Percentiles rank a stretch among this genome's conserved stretches.
Conservation (phyloP, 2,113 vertebrate genomes). For the Passer montanus region DNA sequence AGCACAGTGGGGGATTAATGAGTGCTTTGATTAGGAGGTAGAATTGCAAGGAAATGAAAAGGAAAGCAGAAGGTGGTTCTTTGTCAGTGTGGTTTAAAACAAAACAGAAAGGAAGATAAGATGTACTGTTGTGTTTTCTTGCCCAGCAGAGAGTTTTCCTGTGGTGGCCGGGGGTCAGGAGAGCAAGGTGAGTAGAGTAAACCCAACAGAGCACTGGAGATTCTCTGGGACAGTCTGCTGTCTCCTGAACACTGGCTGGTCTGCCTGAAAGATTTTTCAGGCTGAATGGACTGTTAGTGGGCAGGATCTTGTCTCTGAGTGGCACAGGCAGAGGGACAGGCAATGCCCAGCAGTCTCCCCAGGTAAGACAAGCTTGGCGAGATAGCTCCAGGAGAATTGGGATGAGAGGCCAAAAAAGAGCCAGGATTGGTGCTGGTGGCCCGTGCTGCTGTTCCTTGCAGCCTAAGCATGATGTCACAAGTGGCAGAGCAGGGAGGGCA, state of each 20-base stretch:
- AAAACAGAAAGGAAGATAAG: not conserved
- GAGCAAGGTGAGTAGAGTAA: not conserved
- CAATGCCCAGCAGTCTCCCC: not conserved
- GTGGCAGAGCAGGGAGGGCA: not conserved
- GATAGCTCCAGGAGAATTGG: not conserved
- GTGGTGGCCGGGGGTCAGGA: not conserved
- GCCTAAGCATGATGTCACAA: rapidly evolving
- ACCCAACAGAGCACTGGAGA: too few species aligned
- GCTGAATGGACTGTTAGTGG: not conserved
- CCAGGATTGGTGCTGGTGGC: not conserved
- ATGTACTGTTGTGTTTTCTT: not conserved
- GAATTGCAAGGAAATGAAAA: not conserved
- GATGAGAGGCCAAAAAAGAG: not conserved
- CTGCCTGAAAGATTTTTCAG: not conserved
- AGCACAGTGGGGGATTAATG: not conserved
- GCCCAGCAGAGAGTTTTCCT: not conserved
- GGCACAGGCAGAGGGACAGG: not conserved
- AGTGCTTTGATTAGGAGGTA: not conserved
- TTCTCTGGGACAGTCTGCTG: not conserved
- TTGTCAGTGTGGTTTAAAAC: not conserved
- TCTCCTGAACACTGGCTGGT: not conserved
- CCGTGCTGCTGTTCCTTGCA: rapidly evolving
- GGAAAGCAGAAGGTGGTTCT: not conserved
- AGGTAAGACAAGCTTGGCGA: not conserved
- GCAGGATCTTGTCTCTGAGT: not conserved